These are phyloP conservation scores for Andrena hattorfiana DNA, from an alignment of 2,888 invertebrate genomes.

Conservation along the genomic window DNA sequence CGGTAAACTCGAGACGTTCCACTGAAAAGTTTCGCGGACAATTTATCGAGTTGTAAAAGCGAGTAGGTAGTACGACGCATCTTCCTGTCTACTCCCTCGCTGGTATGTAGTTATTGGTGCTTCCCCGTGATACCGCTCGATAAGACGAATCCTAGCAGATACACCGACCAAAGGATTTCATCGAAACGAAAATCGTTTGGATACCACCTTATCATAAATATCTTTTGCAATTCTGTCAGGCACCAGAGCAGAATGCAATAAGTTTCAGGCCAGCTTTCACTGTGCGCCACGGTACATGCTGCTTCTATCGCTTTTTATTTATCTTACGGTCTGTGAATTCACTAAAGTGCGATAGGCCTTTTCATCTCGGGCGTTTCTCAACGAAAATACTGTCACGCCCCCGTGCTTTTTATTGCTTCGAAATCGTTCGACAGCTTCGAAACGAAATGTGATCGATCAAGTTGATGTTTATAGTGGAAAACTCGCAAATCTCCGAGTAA, in stretches of 20 bases:
- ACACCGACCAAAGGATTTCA: slow-evolving; percentile 47
- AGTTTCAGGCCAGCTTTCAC: slow-evolving; percentile 28
- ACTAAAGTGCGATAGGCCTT: slow-evolving; percentile 30
- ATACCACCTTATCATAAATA: slow-evolving; percentile 46
- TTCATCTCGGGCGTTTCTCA: not conserved
- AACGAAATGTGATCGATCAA: not conserved
- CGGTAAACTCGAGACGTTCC: slow-evolving; percentile 77
- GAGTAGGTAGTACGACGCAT: slow-evolving; percentile 70
- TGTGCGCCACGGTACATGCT: not conserved
- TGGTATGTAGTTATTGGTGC: slow-evolving; percentile 50
- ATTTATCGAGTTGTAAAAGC: slow-evolving; percentile 76
- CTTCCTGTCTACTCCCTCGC: slow-evolving; percentile 8
- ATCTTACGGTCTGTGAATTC: slow-evolving; percentile 41
- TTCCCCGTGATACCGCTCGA: slow-evolving; percentile 39
- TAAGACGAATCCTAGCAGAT: slow-evolving; percentile 40
- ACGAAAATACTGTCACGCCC: slow-evolving; percentile 6
- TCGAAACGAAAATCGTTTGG: slow-evolving; percentile 36
- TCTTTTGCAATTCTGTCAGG: slow-evolving; percentile 40
- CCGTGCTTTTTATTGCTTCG: slow-evolving; percentile 1
- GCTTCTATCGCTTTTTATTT: slow-evolving; percentile 23
- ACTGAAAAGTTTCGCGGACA: slow-evolving; percentile 74
- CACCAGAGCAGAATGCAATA: slow-evolving; percentile 33
- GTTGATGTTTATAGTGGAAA: not conserved
- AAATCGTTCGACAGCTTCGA: not conserved
- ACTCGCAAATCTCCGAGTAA: not conserved